Evolutionary conservation across 2,113 vertebrate species (phyloP).

Genomic region (Lontra canadensis): DNA sequence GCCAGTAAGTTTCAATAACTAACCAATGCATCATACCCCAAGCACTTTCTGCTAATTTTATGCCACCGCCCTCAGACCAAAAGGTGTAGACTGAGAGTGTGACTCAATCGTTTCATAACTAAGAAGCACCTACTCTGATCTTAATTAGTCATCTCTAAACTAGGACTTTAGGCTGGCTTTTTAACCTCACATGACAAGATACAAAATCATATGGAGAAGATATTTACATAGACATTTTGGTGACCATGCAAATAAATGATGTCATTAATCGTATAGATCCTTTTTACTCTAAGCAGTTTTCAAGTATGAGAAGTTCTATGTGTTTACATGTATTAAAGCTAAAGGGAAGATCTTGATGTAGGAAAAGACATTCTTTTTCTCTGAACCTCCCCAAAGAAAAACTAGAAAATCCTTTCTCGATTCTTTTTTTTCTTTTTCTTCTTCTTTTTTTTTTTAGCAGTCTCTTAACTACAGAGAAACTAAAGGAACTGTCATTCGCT

Average conservation of each 20-base stretch:
- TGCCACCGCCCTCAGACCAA: conserved; percentile 49
- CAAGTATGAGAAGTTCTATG: not conserved
- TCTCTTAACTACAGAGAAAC: not conserved
- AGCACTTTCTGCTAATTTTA: conserved; percentile 56
- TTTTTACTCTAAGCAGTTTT: not conserved
- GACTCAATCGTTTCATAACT: conserved; percentile 64
- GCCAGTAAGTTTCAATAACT: conserved; percentile 27
- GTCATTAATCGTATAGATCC: not conserved
- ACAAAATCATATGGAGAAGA: conserved; percentile 22
- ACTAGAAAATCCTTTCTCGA: not conserved
- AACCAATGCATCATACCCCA: not conserved
- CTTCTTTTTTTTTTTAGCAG: not conserved
- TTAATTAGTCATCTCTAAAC: conserved; percentile 55
- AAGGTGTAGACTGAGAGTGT: conserved; percentile 44
- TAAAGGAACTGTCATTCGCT: not conserved
- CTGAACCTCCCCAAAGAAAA: not conserved
- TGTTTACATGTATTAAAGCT: conserved; percentile 18
- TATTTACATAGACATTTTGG: conserved; percentile 27
- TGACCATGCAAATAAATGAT: not conserved
- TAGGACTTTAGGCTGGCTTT: not conserved
- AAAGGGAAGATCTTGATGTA: not conserved
- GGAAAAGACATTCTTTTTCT: not conserved
- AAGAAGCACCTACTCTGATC: conserved; percentile 6
- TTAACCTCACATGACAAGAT: conserved; percentile 12
- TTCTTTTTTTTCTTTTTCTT: too few relatives aligned